Evolutionary conservation across 2,888 invertebrate genomes (phyloP), one percentile per base, ranked within the genome.

Genomic region (Lysandra bellargus): DNA sequence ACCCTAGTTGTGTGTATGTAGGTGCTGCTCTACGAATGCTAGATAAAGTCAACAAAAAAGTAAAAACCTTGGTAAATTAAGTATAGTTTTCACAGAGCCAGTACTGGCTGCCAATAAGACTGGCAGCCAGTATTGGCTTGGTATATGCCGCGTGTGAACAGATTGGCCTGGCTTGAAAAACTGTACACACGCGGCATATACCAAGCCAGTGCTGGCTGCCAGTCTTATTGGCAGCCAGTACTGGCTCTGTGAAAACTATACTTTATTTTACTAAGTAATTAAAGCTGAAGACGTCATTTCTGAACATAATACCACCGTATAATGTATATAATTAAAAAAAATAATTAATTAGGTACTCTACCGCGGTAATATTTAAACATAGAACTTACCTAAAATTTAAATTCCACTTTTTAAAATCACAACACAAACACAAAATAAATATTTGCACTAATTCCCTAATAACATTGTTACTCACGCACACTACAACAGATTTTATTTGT

Each of bases 381-480:
- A 37, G n/a, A 64, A 53, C 76, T 76, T 57, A 79, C 79, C 53
- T 60, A 75, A 75, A 44, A 75, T 23, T 79, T 64, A 57, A n/a
- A 53, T 30, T 37, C 76, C 77, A 78, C 30, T 77, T 23, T 23
- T 44, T 76, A 60, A 76, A 53, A 81, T 81, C 83, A 83, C 83
- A 81, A 81, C 85, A 85, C 84, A 81, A 80, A 84, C 76, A 83
- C 83, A 86, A 83, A 83, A 81, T 82, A 82, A 78, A 72, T 79
- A 79, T 33, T 72, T 37, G 85, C 84, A 76, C 83, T 83, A 84
- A 82, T 73, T 83, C 83, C 82, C 80, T 83, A 84, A 84, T 81
- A 85, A 84, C 87, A 88, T 86, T 84, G 84, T 85, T 81, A 82
- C 82, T 84, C 33, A 69, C 69, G 1, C 23, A 81, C 86, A 86